Evolutionary conservation across 2,113 vertebrate species (phyloP).

Genomic region (Amphiprion percula): DNA sequence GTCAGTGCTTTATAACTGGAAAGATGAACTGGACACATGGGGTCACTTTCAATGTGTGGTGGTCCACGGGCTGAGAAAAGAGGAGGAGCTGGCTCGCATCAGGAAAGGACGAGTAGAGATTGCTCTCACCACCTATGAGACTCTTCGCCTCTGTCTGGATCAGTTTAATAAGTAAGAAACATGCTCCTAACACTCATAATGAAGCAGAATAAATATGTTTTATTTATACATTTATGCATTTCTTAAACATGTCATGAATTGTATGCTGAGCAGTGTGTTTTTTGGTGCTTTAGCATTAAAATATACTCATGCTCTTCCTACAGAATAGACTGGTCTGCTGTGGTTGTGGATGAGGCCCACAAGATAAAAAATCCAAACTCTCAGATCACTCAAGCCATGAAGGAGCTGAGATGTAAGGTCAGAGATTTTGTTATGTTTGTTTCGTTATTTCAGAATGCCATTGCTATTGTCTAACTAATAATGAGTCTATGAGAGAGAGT

Average conservation of each 20-base stretch:
- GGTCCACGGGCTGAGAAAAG: conserved; percentile 92
- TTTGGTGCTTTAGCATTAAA: not conserved
- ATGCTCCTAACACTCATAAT: not conserved
- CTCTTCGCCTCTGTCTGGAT: conserved; percentile 90
- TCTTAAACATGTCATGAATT: not conserved
- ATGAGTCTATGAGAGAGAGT: not conserved
- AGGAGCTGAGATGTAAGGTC: conserved; percentile 89
- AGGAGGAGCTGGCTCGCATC: conserved; percentile 89
- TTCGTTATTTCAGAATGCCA: not conserved
- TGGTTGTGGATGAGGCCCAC: conserved; percentile 96
- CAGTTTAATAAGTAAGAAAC: conserved; percentile 92
- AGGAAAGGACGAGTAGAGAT: conserved; percentile 92
- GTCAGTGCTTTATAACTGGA: conserved; percentile 98
- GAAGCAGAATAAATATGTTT: not conserved
- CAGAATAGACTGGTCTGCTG: conserved; percentile 93
- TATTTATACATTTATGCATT: not conserved
- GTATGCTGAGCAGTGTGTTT: not conserved
- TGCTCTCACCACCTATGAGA: conserved; percentile 94
- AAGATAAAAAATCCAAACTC: conserved; percentile 96
- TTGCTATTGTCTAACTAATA: not conserved
- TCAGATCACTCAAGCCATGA: conserved; percentile 94
- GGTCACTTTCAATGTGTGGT: conserved; percentile 91
- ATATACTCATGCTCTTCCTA: conserved; percentile 2
- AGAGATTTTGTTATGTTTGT: conserved; percentile 68
- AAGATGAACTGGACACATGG: conserved; percentile 96